Evolutionary conservation across 1,140 invertebrate genomes (phyloP), one percentile per base, ranked within the genome.

Genomic region (Agraylea sexmaculata): DNA sequence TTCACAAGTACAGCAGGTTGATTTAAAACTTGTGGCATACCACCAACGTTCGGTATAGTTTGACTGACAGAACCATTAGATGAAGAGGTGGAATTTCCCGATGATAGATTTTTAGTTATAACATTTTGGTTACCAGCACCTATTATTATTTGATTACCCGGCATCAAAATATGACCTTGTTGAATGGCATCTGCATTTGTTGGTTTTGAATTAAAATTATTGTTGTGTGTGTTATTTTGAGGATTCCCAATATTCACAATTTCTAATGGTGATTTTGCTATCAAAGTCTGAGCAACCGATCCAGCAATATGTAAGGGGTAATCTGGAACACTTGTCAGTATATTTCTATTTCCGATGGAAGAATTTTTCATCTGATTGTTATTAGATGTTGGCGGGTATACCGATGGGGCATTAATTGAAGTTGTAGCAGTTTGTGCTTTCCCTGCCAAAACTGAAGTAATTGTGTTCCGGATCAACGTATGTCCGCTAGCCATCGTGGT

Each of bases 1-100:
- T 89, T 89, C 1, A 89, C 78, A 7, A 91, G 67, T 1, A 87
- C 80, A 0, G 81, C 80, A 12, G 80, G 81, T 53, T 86, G 83
- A 46, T 66, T 66, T 0, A 66, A 57, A 3, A 66, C 54, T 4
- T 57, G 62, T 44, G 54, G 66, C 25, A 60, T 54, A 11, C 53
- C 53, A 1, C 55, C 62, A 0, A 57, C 60, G 0, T 56, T 54
- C 6, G 63, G 58, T 8, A 77, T 74, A 0, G 79, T 73, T 64
- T 79, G 78, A 13, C 73, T 74, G 5, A 82, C 70, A 15, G 78
- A 71, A 10, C 73, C 75, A 1, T 78, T 80, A 1, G 80, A 80
- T 51, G 75, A 79, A 1, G 79, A 82, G 1, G 80, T 70, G 59
- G 78, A 73, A 12, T 71, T 73, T 0, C 76, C 76, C 1, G 73